Percentiles rank a stretch among this genome's conserved stretches.
Evolutionary conservation across 1,140 invertebrate genomes (phyloP).

Genomic region (Drosophila arawakana): DNA sequence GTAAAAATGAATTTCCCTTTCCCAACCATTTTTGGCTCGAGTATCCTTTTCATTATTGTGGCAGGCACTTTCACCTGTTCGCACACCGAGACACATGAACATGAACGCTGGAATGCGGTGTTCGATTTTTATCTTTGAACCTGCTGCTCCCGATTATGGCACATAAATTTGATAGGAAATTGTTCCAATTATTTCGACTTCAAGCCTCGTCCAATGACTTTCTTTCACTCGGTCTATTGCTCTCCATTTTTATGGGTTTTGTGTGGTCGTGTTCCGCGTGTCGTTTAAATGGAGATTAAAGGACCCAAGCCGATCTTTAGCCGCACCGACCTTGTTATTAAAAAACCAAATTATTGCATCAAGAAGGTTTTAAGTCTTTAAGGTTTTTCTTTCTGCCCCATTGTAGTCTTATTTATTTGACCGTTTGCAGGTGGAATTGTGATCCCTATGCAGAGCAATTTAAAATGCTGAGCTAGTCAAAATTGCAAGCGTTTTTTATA

Average conservation of each 20-base stretch:
- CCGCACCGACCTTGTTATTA: conserved; percentile 65
- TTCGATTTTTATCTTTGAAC: conserved; percentile 82
- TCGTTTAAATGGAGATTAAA: conserved; percentile 78
- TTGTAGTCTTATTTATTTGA: conserved; percentile 58
- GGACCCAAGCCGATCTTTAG: conserved; percentile 47
- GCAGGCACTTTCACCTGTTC: conserved; percentile 75
- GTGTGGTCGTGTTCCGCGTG: conserved; percentile 73
- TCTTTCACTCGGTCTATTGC: conserved; percentile 35
- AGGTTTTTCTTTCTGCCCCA: not conserved
- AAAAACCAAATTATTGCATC: conserved; percentile 60
- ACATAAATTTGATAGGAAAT: conserved; percentile 83
- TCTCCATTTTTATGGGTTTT: conserved; percentile 68
- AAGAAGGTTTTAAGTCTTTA: conserved; percentile 18
- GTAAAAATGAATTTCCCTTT: conserved; percentile 8
- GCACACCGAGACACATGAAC: conserved; percentile 27
- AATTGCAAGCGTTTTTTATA: conserved; percentile 5
- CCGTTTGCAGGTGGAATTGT: conserved; percentile 52
- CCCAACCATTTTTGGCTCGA: not conserved
- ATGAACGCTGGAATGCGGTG: conserved; percentile 51
- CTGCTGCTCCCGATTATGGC: conserved; percentile 82
- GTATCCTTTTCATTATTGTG: conserved; percentile 55
- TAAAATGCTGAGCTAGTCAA: conserved; percentile 29
- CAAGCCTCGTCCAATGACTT: conserved; percentile 5
- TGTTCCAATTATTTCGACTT: conserved; percentile 77
- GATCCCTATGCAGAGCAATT: conserved; percentile 23